phyloP scores from a whole-genome alignment of 2,797 vertebrate genomes.

The Garrulus glandarius region DNA sequence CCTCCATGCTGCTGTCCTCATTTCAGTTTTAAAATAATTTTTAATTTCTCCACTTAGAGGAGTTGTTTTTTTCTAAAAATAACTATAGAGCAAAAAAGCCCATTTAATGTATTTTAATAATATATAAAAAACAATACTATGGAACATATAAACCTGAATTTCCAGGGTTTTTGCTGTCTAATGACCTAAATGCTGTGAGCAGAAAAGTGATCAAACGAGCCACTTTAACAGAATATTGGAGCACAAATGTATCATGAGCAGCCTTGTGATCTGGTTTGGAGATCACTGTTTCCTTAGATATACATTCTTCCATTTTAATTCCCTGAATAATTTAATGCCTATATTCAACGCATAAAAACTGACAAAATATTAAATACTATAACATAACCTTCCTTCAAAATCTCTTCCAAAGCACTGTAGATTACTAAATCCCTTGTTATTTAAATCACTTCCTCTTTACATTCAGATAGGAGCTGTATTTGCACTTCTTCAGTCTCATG shows the following conservation, averaged over 20 bases:
- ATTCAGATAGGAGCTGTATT: neutral
- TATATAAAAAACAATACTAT: neutral
- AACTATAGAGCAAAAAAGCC: neutral
- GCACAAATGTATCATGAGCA: neutral
- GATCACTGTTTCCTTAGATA: neutral
- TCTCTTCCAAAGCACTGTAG: neutral
- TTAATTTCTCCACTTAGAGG: neutral
- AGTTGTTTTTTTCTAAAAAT: neutral
- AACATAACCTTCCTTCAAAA: neutral
- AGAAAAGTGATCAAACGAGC: neutral
- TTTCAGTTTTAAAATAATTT: neutral
- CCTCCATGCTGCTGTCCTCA: neutral
- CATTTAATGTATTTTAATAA: neutral
- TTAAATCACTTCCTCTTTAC: neutral
- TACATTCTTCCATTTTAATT: neutral
- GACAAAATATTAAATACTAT: neutral
- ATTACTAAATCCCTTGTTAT: neutral
- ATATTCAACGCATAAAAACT: neutral
- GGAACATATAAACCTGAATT: neutral
- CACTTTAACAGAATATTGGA: neutral
- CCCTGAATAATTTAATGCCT: neutral
- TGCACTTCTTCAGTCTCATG: neutral
- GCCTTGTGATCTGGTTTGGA: neutral
- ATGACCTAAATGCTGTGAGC: neutral
- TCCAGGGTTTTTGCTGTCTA: neutral